Evolutionary conservation across 35 echinoderm and acorn worm species (phyloP).

Genomic region (Ophiothrix spiculata): DNA sequence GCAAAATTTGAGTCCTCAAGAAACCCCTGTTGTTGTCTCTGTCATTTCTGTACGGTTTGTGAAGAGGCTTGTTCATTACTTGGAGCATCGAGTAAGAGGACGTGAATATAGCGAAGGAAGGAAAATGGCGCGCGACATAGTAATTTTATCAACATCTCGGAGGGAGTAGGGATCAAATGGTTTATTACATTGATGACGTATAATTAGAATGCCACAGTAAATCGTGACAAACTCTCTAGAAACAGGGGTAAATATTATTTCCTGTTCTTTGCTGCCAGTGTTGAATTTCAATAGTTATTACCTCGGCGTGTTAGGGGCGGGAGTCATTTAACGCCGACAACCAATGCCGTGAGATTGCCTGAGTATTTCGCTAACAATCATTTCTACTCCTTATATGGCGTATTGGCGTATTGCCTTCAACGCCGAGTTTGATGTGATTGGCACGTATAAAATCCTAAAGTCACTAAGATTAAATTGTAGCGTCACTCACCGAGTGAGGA

Average conservation of each 20-base stretch:
- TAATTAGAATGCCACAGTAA: slow-evolving; percentile 31
- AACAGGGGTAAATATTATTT: slow-evolving; percentile 47
- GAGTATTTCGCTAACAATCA: background rate
- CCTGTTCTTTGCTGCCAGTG: slow-evolving; percentile 28
- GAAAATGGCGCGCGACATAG: background rate
- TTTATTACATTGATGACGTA: slow-evolving; percentile 22
- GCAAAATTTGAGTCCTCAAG: background rate
- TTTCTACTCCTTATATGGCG: background rate
- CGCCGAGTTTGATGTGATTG: background rate
- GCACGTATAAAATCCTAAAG: background rate
- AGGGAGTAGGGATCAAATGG: slow-evolving; percentile 5
- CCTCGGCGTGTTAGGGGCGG: slow-evolving; percentile 19
- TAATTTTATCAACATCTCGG: background rate
- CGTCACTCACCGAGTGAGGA: too few relatives aligned
- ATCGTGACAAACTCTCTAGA: slow-evolving; percentile 22
- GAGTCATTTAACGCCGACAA: background rate
- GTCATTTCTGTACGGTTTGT: background rate
- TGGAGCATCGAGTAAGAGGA: background rate
- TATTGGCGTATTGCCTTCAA: background rate
- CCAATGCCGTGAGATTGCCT: background rate
- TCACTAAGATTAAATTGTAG: too few relatives aligned
- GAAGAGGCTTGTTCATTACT: slow-evolving; percentile 18
- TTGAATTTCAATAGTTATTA: slow-evolving; percentile 35
- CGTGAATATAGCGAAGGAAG: slow-evolving; percentile 14
- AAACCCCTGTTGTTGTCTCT: background rate